These are phyloP conservation scores for Diploptera punctata DNA, from an alignment of 2,888 invertebrate species.

Conservation along the genomic window DNA sequence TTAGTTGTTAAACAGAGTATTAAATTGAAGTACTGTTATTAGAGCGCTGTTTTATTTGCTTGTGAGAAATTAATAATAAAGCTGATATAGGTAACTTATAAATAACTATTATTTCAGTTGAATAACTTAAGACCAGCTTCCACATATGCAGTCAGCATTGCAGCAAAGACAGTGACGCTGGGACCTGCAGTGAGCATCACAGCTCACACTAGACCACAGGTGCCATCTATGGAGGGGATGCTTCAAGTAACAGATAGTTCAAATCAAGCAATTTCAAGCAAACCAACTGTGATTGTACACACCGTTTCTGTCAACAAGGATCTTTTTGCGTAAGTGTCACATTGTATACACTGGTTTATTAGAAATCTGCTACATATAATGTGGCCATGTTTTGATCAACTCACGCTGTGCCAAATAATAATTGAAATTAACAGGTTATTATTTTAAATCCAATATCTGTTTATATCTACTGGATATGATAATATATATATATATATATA, in stretches of 20 bases:
- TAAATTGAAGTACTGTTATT: too few species aligned
- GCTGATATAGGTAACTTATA: not conserved
- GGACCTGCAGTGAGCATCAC: constrained; percentile 32
- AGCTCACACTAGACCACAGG: constrained; percentile 21
- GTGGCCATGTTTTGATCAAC: too few species aligned
- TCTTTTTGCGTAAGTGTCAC: not conserved
- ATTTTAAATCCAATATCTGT: too few species aligned
- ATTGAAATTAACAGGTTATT: too few species aligned
- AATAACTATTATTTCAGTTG: constrained; percentile 24
- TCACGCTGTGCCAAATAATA: too few species aligned
- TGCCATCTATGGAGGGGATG: not conserved
- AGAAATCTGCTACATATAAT: too few species aligned
- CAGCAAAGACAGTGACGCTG: constrained; percentile 32
- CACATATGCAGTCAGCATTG: constrained; percentile 31
- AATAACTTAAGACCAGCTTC: constrained; percentile 30
- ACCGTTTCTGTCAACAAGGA: not conserved
- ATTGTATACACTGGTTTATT: too few species aligned
- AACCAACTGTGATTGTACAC: not conserved
- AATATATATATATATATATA: too few species aligned
- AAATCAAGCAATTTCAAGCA: not conserved
- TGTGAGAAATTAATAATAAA: too few species aligned
- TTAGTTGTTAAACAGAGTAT: too few species aligned
- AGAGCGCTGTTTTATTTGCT: too few species aligned
- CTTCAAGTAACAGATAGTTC: not conserved
- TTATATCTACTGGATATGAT: too few species aligned